Conservation (phyloP, 2,797 vertebrate genomes). For the Girardinus metallicus region DNA sequence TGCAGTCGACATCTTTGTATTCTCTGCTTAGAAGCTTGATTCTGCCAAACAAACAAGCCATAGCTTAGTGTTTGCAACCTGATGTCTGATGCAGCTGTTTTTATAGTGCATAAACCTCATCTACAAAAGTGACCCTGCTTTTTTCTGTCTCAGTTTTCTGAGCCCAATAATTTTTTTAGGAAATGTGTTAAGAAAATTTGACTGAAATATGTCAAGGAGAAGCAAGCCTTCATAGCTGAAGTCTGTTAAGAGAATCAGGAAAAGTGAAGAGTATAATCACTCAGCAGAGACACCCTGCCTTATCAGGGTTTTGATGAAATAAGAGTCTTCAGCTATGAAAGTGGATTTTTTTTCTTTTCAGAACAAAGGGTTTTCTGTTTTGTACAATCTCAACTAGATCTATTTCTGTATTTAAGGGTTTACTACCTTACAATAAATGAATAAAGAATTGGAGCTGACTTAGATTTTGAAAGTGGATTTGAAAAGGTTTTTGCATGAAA, state of each 20-base stretch:
- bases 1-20: neutral
- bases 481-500: neutral
- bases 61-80: neutral
- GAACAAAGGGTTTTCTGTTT: neutral
- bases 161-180: neutral
- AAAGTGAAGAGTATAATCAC: neutral
- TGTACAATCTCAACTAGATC: neutral
- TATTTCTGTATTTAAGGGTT: neutral
- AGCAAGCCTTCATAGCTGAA: neutral
- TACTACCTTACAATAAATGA: neutral
- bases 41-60: neutral
- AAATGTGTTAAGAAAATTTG: neutral
- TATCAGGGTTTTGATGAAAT: neutral
- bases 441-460: neutral
- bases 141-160: neutral
- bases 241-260: neutral
- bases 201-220: neutral
- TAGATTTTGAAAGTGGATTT: neutral
- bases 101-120: neutral
- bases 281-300: neutral
- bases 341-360: neutral
- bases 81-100: neutral
- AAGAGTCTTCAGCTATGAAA: neutral
- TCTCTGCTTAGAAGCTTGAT: neutral
- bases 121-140: neutral